These are phyloP conservation scores for Turritopsis dohrnii DNA, from an alignment of 30 jellyfish, hydroid and myxozoan species.

Conservation along the genomic window DNA sequence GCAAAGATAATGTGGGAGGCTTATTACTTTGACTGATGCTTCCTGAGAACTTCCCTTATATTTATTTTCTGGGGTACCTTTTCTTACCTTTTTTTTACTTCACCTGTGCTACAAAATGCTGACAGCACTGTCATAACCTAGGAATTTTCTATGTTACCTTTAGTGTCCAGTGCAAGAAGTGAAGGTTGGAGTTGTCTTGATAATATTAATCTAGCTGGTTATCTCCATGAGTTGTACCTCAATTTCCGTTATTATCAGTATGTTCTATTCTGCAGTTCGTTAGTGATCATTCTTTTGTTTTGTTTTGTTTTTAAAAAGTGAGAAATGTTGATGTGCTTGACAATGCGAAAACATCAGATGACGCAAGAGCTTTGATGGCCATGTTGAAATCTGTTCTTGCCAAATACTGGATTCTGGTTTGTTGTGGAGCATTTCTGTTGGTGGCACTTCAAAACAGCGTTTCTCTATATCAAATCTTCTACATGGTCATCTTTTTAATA, in stretches of 20 bases:
- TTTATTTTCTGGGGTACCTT: no score
- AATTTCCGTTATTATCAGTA: not conserved
- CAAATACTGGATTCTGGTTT: constrained; percentile 89
- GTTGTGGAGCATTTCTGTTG: constrained; percentile 85
- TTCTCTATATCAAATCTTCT: constrained; percentile 77
- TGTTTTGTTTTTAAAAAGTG: not conserved
- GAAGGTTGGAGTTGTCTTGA: not conserved
- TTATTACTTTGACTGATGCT: no score
- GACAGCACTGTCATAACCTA: no score
- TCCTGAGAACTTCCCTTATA: no score
- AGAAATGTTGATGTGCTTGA: constrained; percentile 16
- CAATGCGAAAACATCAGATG: constrained; percentile 88
- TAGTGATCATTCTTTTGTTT: no score
- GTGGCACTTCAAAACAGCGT: constrained; percentile 95
- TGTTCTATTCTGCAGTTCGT: not conserved
- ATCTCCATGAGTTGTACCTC: not conserved
- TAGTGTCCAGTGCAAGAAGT: not conserved
- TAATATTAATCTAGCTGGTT: no score
- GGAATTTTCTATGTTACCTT: not conserved
- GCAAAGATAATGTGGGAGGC: no score
- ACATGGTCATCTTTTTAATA: constrained; percentile 87
- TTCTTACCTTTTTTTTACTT: no score
- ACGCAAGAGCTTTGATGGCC: constrained; percentile 88
- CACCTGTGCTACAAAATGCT: no score
- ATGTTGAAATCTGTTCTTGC: constrained; percentile 77